These are phyloP conservation scores for Chloroclystis v-ata DNA, from an alignment of 2,888 invertebrate species.

Conservation along the genomic window DNA sequence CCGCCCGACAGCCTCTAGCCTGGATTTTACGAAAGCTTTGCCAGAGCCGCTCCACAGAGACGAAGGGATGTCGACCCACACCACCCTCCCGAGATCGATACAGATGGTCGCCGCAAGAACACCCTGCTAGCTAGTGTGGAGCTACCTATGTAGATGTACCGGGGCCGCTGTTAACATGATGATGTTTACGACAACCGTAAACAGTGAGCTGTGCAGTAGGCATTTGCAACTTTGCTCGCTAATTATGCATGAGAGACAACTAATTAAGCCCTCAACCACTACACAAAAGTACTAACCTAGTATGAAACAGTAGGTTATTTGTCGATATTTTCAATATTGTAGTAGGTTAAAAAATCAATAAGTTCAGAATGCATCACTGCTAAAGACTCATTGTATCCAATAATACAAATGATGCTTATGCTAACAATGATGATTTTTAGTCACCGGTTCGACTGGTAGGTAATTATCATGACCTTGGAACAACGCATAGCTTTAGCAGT, in stretches of 20 bases:
- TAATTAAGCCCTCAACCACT: too few species aligned
- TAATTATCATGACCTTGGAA: slow-evolving; percentile 69
- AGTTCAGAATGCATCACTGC: slow-evolving; percentile 13
- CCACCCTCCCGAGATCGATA: slow-evolving; percentile 75
- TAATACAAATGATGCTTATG: slow-evolving; percentile 29
- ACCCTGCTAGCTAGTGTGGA: slow-evolving; percentile 47
- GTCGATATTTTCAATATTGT: too few species aligned
- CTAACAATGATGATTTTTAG: slow-evolving; percentile 48
- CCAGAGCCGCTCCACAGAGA: slow-evolving; percentile 61
- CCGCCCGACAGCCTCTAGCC: slow-evolving; percentile 71
- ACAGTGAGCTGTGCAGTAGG: too few species aligned
- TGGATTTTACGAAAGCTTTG: slow-evolving; percentile 69
- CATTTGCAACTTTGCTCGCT: not conserved
- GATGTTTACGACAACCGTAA: slow-evolving; percentile 28
- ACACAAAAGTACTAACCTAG: too few species aligned
- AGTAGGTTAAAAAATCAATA: too few species aligned
- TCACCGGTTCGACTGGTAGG: slow-evolving; percentile 60
- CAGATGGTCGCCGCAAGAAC: slow-evolving; percentile 71
- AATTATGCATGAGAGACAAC: slow-evolving; percentile 14
- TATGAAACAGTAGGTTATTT: too few species aligned
- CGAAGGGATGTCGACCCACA: slow-evolving; percentile 72
- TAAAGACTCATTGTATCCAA: slow-evolving; percentile 19
- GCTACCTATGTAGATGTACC: slow-evolving; percentile 25
- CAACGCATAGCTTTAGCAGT: slow-evolving; percentile 47
- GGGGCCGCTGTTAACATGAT: slow-evolving; percentile 37